Evolutionary conservation across 2,113 vertebrate genomes (phyloP), one percentile per base, ranked within the genome.

Genomic region (Lepus europaeus): DNA sequence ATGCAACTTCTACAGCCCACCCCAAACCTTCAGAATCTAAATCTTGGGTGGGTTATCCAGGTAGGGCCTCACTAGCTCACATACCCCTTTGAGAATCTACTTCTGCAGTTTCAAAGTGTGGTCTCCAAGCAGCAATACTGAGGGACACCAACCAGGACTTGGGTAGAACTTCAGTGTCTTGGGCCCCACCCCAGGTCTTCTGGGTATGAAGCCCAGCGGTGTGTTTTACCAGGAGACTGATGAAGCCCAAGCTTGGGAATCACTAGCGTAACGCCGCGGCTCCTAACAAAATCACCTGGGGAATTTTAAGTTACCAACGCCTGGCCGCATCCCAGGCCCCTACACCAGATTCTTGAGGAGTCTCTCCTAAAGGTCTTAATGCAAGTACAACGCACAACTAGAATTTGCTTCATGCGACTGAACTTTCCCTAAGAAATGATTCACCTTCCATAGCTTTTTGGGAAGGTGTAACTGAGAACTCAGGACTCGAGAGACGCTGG

Each of bases 391-490:
- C 4, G 7, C 49, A 77, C 3, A 5, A 29, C 27, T 9, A 74
- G 36, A 70, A 70, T 2, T 56, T n/a, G n/a, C 53, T 70, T 66
- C 27, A 3, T 4, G 23, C 13, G 25, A 27, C 27, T 25, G 20
- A 63, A 51, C 39, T 59, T 45, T 29, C 49, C 17, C 3, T 10
- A 59, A 87, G 56, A 63, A 64, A 74, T 11, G 7, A 14, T n/a
- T 69, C 0, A 1, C 23, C 22, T 27, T 3, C 6, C 25, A 64
- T 3, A n/a, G 7, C 11, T 9, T 19, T 69, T 5, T n/a, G 19
- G 70, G 29, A 61, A 51, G 39, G 45, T 3, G 14, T 14, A n/a
- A 36, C 17, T 16, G 13, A 53, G n/a, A 92, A 31, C 31, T 14
- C 63, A 45, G 69, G n/a, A 27, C 6, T 29, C 61, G 10, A 80